Percentiles rank a stretch among this genome's conserved stretches.
These are phyloP conservation scores for Dicyrtoma fusca DNA, from an alignment of 2,888 invertebrate genomes.

Conservation along the genomic window DNA sequence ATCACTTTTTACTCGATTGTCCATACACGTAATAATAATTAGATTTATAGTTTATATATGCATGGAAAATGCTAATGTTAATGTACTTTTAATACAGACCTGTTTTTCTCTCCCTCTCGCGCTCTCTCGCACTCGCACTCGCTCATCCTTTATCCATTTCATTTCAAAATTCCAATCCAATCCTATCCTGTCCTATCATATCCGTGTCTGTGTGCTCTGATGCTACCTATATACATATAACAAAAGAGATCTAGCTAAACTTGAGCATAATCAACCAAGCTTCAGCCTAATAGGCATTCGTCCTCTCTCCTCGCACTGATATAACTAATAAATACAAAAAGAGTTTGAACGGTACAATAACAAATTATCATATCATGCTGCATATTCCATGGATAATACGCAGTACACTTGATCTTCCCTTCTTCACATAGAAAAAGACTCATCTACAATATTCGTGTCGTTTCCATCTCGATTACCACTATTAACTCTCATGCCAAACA, in stretches of 20 bases:
- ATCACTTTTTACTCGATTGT: slow-evolving; percentile 51
- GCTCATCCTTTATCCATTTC: slow-evolving; percentile 7
- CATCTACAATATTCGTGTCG: not conserved
- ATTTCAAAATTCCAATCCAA: slow-evolving; percentile 29
- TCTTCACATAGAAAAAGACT: no score
- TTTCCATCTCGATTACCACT: slow-evolving; percentile 18
- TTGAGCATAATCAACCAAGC: no score
- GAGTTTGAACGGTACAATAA: no score
- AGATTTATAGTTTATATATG: slow-evolving; percentile 58
- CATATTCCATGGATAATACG: no score
- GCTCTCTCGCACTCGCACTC: not conserved
- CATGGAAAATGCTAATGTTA: slow-evolving; percentile 56
- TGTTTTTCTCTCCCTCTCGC: slow-evolving; percentile 36
- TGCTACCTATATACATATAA: no score
- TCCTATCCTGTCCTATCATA: slow-evolving; percentile 1
- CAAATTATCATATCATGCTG: no score
- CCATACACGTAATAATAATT: slow-evolving; percentile 56
- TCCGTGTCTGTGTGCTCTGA: no score
- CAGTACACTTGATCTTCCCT: no score
- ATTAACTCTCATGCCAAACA: slow-evolving; percentile 29
- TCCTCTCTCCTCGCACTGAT: no score
- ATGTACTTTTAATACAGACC: slow-evolving; percentile 49
- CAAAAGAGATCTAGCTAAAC: no score
- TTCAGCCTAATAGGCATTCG: no score
- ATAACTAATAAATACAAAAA: no score